These are phyloP conservation scores for Sarcophaga carnaria DNA, from an alignment of 2,888 invertebrate genomes.

Conservation along the genomic window DNA sequence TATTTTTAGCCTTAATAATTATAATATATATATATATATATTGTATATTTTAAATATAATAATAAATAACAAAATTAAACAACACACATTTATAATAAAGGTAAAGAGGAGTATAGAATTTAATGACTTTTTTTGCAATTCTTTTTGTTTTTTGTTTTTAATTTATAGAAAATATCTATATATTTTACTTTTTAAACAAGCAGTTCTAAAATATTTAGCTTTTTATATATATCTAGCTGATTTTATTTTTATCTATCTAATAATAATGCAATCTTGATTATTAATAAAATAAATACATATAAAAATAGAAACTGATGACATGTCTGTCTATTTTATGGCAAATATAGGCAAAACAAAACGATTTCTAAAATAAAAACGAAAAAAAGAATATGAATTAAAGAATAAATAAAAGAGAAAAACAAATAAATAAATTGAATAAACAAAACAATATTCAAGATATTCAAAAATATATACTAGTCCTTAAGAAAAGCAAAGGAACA, in stretches of 20 bases:
- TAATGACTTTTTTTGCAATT: conserved; percentile 68
- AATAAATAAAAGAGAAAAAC: not conserved
- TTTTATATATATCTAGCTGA: not conserved
- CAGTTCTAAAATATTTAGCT: conserved; percentile 47
- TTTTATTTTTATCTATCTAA: conserved; percentile 42
- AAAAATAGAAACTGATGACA: conserved; percentile 17
- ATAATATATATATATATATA: conserved; percentile 36
- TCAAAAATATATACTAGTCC: too few relatives aligned
- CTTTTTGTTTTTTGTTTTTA: conserved; percentile 37
- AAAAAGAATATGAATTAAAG: not conserved
- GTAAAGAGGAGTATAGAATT: conserved; percentile 72
- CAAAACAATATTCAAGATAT: not conserved
- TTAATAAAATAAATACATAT: conserved; percentile 25
- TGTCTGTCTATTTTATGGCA: conserved; percentile 46
- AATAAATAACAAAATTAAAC: conserved; percentile 78
- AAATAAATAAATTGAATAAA: not conserved
- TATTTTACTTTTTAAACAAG: conserved; percentile 64
- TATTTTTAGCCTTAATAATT: conserved; percentile 61
- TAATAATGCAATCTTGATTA: conserved; percentile 45
- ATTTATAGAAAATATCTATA: conserved; percentile 47
- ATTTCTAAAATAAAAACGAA: conserved; percentile 43
- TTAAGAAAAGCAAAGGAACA: too few relatives aligned
- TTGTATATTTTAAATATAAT: conserved; percentile 71
- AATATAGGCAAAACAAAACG: conserved; percentile 39
- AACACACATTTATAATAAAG: conserved; percentile 76